Base-by-base conservation (phyloP, 53 echinoderm and acorn worm species). In the Holothuria leucospilota region DNA sequence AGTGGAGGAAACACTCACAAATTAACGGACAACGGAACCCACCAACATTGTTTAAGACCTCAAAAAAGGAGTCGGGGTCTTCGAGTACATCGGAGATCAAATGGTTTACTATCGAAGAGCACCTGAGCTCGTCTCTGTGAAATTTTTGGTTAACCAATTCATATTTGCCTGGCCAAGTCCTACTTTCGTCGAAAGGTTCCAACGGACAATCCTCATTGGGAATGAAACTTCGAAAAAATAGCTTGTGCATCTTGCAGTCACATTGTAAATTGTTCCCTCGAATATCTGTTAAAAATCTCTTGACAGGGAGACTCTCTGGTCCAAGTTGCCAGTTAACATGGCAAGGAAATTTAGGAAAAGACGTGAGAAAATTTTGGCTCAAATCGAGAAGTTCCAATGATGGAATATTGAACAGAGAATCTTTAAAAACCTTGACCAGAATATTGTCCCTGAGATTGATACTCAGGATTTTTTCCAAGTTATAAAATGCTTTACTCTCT, bases 401-500 rank as follows among this genome's bases (percentile, higher is more conserved):
- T 27, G 41, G 26, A 24, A 78, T 26, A 29, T 59, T 78, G 26
- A n/a, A 78, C 25, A 78, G 78, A 26, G 56, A 24, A 5, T 27
- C 25, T 14, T 51, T 41, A 25, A 29, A 78, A 14, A 78, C 26
- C 10, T 4, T 25, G 14, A 56, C n/a, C 5, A 78, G 58, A 28
- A 9, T 26, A 27, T 78, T 78, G 26, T 51, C 6, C 15, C 20
- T 14, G 11, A 78, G 78, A 3, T 78, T 78, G 24, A 78, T 78
- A 2, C 25, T 24, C 20, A 8, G 26, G 24, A 78, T 78, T 51
- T 24, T 24, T 21, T 51, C 2, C 28, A 78, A 59, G 26, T 78
- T 26, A 29, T 78, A 78, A 59, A 78, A 78, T 26, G 78, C 29
- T 78, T 78, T 52, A 52, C 53, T 56, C 26, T 78, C 78, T 23